A percentile compares a stretch with the other conserved stretches of the same genome.
Evolutionary conservation across 2,113 vertebrate species (phyloP).

Genomic region (Ia io): DNA sequence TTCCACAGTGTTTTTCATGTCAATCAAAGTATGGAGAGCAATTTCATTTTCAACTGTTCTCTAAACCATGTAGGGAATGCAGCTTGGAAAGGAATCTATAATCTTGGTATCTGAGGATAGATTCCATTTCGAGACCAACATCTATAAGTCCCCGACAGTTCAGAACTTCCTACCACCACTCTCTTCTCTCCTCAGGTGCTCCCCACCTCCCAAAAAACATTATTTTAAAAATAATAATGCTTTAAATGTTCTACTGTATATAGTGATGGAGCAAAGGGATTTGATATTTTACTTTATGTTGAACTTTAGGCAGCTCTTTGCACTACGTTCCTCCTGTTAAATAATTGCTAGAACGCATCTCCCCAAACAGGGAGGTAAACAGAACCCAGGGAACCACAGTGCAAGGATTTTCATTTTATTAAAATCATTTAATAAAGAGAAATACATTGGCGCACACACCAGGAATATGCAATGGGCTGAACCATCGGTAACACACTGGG

Average conservation of each 20-base stretch:
- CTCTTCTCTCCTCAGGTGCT: background rate
- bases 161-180: background rate
- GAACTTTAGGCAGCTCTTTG: background rate
- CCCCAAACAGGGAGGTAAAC: background rate
- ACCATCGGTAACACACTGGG: background rate
- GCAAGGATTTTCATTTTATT: background rate
- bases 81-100: slow-evolving; percentile 62
- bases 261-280: background rate
- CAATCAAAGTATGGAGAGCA: slow-evolving; percentile 62
- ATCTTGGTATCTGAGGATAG: slow-evolving; percentile 66
- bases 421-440: slow-evolving; percentile 22
- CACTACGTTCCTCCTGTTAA: background rate
- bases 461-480: background rate
- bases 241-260: background rate
- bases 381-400: background rate
- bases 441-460: background rate
- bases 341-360: background rate
- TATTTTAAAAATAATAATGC: background rate
- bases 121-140: slow-evolving; percentile 58
- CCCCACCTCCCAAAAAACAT: background rate
- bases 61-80: slow-evolving; percentile 61
- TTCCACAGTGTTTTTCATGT: slow-evolving; percentile 62
- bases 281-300: background rate
- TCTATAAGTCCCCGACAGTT: background rate
- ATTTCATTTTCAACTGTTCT: slow-evolving; percentile 41